phyloP scores from a whole-genome alignment of 2,797 vertebrate species.

The Trachurus trachurus region DNA sequence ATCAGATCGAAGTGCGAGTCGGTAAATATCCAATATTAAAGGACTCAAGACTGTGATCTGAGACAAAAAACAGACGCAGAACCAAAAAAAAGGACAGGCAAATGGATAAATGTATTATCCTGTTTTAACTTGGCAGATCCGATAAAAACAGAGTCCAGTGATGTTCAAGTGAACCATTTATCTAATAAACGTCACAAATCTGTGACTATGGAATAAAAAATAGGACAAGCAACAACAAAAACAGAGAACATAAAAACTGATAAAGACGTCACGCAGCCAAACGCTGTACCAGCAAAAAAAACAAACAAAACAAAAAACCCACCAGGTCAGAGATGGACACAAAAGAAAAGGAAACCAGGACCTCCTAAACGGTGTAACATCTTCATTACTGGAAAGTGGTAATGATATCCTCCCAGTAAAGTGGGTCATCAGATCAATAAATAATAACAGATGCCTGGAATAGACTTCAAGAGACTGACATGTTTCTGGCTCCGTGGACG shows the following conservation, averaged over 20 bases:
- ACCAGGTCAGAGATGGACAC: not conserved
- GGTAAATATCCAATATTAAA: not conserved
- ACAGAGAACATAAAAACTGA: not conserved
- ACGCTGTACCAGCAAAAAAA: too few relatives aligned
- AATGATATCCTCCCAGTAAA: slow-evolving; percentile 57
- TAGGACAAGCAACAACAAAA: not conserved
- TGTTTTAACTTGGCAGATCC: not conserved
- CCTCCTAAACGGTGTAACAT: slow-evolving; percentile 18
- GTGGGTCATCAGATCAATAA: slow-evolving; percentile 71
- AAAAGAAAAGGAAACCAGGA: slow-evolving; percentile 19
- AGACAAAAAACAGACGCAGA: too few relatives aligned
- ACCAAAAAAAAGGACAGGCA: too few relatives aligned
- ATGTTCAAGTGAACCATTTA: not conserved
- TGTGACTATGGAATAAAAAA: not conserved
- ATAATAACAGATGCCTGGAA: slow-evolving; percentile 64
- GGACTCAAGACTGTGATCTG: not conserved
- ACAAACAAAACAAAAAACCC: not conserved
- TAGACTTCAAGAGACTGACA: slow-evolving; percentile 17
- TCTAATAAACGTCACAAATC: not conserved
- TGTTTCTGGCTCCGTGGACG: slow-evolving; percentile 20
- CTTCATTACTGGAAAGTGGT: slow-evolving; percentile 68
- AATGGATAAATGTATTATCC: too few relatives aligned
- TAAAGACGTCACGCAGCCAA: not conserved
- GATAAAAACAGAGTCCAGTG: not conserved
- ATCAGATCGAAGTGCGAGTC: not conserved